Base-by-base conservation (phyloP, 1,140 invertebrate genomes). In the Tetraneura akinire region DNA sequence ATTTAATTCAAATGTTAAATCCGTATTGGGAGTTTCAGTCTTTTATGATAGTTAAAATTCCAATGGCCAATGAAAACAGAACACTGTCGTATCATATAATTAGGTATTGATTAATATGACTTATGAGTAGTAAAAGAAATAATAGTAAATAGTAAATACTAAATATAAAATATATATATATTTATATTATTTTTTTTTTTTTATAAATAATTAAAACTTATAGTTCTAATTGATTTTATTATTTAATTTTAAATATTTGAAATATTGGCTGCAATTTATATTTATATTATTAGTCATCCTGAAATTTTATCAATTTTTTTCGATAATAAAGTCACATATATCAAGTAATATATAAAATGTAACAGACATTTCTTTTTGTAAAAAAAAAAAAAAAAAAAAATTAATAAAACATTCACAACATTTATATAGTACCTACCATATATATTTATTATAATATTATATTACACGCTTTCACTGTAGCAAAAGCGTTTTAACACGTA, bases 391-490 rank as follows among this genome's bases (percentile, higher is more conserved):
- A 68, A 11, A 3, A 47, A 60, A 76, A 60, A 60, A 16, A 57
- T 37, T 37, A 11, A 37, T 57, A 47, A 68, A 37, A 37, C 32
- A 37, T 8, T n/a, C n/a, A n/a, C 32, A 37, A 8, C 3, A 37
- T 4, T 8, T 37, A 37, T 37, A 37, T 68, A 16, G n/a, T n/a
- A n/a, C n/a, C n/a, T n/a, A n/a, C n/a, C n/a, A 21, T 53, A 18
- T 73, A 53, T 76, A 76, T 76, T 76, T 55, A 32, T 5, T 10
- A 51, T 73, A 53, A n/a, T 76, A 76, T 78, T 62, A 37, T 76
- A 76, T 78, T 62, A 49, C 37, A 78, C 74, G 74, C 74, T 78
- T 78, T 78, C 74, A 62, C 74, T 60, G 18, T 37, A 32, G 32
- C 23, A 11, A 37, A 76, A 60, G 60, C 47, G 37, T 78, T 62